These are phyloP conservation scores for Blastobasis lacticolella DNA, from an alignment of 2,888 invertebrate genomes.

Conservation along the genomic window DNA sequence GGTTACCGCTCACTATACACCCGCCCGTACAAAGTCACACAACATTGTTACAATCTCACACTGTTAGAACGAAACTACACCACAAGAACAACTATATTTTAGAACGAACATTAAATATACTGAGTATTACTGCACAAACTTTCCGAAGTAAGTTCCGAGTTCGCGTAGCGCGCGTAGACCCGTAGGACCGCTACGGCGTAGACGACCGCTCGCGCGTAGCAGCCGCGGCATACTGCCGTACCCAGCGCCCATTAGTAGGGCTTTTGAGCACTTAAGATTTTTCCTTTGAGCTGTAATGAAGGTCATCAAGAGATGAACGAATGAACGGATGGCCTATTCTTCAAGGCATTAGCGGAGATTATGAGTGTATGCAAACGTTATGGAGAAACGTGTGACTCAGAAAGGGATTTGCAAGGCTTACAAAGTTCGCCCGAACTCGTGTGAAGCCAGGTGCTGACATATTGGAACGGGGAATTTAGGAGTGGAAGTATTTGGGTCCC, in stretches of 20 bases:
- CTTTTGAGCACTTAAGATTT: slow-evolving; percentile 35
- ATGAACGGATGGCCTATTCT: slow-evolving; percentile 9
- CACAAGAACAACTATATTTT: slow-evolving; percentile 5
- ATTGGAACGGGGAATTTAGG: no score
- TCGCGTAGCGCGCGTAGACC: slow-evolving; percentile 20
- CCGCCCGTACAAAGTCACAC: slow-evolving; percentile 40
- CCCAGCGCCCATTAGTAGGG: slow-evolving; percentile 29
- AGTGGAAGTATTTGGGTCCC: no score
- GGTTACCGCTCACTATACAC: slow-evolving; percentile 53
- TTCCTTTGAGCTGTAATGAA: slow-evolving; percentile 34
- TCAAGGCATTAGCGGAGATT: no score
- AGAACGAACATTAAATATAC: not conserved
- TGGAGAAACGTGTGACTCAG: slow-evolving; percentile 2
- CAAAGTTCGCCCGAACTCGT: not conserved
- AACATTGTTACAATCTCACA: slow-evolving; percentile 24
- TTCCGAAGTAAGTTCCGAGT: slow-evolving; percentile 30
- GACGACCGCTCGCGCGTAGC: slow-evolving; percentile 48
- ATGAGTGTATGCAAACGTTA: not conserved
- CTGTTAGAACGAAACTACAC: slow-evolving; percentile 12
- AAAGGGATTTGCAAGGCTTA: no score
- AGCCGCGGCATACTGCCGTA: slow-evolving; percentile 48
- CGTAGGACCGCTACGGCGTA: slow-evolving; percentile 46
- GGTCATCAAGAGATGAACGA: slow-evolving; percentile 26
- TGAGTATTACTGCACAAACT: slow-evolving; percentile 7
- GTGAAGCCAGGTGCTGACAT: no score